These are phyloP conservation scores for Cephus sareptanus DNA, from an alignment of 2,888 invertebrate genomes.

Conservation along the genomic window DNA sequence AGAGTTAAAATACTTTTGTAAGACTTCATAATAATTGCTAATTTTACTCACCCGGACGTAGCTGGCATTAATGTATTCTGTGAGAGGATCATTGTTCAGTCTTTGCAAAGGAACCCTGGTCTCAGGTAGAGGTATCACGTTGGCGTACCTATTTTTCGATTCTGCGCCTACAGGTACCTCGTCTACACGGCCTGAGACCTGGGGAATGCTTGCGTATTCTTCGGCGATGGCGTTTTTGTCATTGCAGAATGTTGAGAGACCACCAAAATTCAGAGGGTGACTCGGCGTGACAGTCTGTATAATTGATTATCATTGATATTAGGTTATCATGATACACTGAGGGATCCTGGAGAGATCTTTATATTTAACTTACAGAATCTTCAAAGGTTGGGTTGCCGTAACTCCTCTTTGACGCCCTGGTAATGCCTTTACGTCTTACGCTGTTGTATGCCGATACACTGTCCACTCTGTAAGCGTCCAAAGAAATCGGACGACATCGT, in stretches of 20 bases:
- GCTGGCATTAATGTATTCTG: constrained; percentile 95
- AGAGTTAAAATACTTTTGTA: not conserved
- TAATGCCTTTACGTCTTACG: constrained; percentile 78
- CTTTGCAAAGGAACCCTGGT: constrained; percentile 83
- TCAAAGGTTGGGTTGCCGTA: constrained; percentile 93
- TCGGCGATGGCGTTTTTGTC: constrained; percentile 79
- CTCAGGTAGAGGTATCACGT: constrained; percentile 93
- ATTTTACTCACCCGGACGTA: constrained; percentile 81
- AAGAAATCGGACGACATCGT: constrained; percentile 86
- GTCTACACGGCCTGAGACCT: constrained; percentile 80
- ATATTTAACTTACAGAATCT: constrained; percentile 75
- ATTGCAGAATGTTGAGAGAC: constrained; percentile 79
- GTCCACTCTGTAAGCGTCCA: constrained; percentile 91
- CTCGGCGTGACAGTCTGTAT: constrained; percentile 69
- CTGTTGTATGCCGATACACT: constrained; percentile 86
- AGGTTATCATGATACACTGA: not conserved
- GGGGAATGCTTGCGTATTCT: constrained; percentile 86
- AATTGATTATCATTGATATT: not conserved
- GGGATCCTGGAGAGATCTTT: not conserved
- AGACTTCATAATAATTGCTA: not conserved
- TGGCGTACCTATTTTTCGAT: constrained; percentile 91
- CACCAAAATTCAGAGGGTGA: constrained; percentile 82
- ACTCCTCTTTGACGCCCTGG: constrained; percentile 84
- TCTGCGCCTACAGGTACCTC: constrained; percentile 90
- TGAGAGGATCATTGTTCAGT: constrained; percentile 79